Evolutionary conservation across 1,140 invertebrate species (phyloP).

Genomic region (Grapholita molesta): DNA sequence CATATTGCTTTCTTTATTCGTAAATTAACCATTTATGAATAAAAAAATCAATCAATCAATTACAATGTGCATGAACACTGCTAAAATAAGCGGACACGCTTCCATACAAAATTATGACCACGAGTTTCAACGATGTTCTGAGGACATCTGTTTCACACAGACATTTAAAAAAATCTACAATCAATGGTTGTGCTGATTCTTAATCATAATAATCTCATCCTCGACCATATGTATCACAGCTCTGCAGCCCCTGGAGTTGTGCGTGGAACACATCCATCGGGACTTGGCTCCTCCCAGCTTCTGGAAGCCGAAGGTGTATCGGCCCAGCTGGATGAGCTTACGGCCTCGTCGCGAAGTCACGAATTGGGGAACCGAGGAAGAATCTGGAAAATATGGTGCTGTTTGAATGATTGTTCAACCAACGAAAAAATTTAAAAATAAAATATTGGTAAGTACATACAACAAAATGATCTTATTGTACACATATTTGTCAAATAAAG

Average conservation of each 20-base stretch:
- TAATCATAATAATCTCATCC: slow-evolving; percentile 35
- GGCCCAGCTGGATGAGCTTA: slow-evolving; percentile 38
- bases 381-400: neutral
- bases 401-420: neutral
- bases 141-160: neutral
- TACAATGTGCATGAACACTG: no score
- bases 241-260: slow-evolving; percentile 43
- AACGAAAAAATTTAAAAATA: no score
- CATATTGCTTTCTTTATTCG: no score
- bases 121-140: no score
- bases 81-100: no score
- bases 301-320: slow-evolving; percentile 43
- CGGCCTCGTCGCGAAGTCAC: slow-evolving; percentile 42
- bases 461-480: no score
- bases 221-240: slow-evolving; percentile 44
- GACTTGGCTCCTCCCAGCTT: slow-evolving; percentile 27
- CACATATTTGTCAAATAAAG: no score
- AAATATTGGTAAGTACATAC: no score
- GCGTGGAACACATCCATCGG: slow-evolving; percentile 54
- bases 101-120: no score
- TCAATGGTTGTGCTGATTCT: slow-evolving; percentile 33
- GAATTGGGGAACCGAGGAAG: slow-evolving; percentile 16
- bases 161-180: neutral
- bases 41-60: no score
- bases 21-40: no score